These are phyloP conservation scores for Netelia fuscicornis DNA, from an alignment of 2,888 invertebrate species.

Conservation along the genomic window DNA sequence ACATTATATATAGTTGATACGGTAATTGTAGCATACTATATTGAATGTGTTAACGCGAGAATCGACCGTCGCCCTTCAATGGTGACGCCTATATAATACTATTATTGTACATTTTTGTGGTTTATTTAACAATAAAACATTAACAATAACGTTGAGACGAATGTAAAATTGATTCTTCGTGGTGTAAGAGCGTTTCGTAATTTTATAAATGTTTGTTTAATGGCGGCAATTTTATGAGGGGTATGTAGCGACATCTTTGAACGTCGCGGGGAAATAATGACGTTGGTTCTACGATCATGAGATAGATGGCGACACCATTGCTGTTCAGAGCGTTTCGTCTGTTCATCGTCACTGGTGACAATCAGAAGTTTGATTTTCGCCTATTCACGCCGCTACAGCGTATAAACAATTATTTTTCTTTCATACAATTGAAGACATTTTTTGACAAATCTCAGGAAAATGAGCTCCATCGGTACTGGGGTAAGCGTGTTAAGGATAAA, in stretches of 20 bases:
- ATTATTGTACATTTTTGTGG: slow-evolving; percentile 85
- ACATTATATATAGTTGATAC: slow-evolving; percentile 74
- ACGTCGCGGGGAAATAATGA: not conserved
- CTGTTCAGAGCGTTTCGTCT: slow-evolving; percentile 35
- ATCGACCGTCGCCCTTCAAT: slow-evolving; percentile 77
- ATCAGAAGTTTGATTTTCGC: slow-evolving; percentile 78
- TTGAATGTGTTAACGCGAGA: slow-evolving; percentile 83
- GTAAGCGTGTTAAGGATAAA: slow-evolving; percentile 87
- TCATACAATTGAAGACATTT: slow-evolving; percentile 35
- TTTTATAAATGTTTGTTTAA: not conserved
- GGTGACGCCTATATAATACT: slow-evolving; percentile 79
- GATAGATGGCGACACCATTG: slow-evolving; percentile 14
- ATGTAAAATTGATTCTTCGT: slow-evolving; percentile 47
- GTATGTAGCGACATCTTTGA: slow-evolving; percentile 6
- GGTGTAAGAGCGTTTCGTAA: not conserved
- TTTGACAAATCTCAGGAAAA: slow-evolving; percentile 83
- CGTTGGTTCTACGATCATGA: not conserved
- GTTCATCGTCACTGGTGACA: slow-evolving; percentile 67
- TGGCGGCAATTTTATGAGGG: not conserved
- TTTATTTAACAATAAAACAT: slow-evolving; percentile 84
- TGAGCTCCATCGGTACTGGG: slow-evolving; percentile 98
- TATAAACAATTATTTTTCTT: slow-evolving; percentile 73
- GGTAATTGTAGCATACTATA: slow-evolving; percentile 80
- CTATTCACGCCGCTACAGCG: slow-evolving; percentile 77
- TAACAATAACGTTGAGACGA: slow-evolving; percentile 70